Conservation (phyloP, 2,888 invertebrate genomes). For the Ashinkailepas kermadecensis region DNA sequence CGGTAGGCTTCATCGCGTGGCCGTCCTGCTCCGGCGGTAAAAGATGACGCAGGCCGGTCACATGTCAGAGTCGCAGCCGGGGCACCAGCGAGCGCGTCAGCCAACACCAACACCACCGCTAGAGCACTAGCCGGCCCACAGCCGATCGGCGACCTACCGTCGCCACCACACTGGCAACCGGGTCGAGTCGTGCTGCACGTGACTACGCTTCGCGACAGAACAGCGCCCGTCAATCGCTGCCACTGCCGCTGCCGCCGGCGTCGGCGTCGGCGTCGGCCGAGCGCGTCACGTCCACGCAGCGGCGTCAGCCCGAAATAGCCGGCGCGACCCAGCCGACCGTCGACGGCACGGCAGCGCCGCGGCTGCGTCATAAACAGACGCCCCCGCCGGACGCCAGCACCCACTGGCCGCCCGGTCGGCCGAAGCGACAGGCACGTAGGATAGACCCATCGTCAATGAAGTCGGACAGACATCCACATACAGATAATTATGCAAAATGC, state of each 20-base stretch:
- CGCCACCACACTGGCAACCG: not conserved
- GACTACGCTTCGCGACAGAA: not conserved
- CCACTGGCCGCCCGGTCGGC: not conserved
- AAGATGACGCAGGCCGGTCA: no score
- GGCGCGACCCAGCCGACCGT: not conserved
- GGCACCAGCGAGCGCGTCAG: slow-evolving; percentile 22
- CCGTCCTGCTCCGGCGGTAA: slow-evolving; percentile 36
- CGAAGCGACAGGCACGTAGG: not conserved
- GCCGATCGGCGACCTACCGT: not conserved
- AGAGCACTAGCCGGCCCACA: slow-evolving; percentile 25
- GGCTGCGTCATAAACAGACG: not conserved
- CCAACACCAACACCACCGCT: slow-evolving; percentile 26
- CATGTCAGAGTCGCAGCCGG: not conserved
- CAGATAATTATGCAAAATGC: no score
- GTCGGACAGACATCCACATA: no score
- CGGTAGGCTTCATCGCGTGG: not conserved
- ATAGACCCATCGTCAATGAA: no score
- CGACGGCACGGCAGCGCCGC: not conserved
- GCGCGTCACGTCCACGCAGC: not conserved
- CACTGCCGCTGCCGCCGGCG: not conserved
- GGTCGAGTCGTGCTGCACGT: no score
- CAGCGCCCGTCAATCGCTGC: not conserved
- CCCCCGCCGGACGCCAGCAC: not conserved
- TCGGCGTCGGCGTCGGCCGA: not conserved
- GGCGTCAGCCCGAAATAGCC: slow-evolving; percentile 3